Base-by-base conservation (phyloP, 2,888 invertebrate species). In the Monoplex corrugatus region DNA sequence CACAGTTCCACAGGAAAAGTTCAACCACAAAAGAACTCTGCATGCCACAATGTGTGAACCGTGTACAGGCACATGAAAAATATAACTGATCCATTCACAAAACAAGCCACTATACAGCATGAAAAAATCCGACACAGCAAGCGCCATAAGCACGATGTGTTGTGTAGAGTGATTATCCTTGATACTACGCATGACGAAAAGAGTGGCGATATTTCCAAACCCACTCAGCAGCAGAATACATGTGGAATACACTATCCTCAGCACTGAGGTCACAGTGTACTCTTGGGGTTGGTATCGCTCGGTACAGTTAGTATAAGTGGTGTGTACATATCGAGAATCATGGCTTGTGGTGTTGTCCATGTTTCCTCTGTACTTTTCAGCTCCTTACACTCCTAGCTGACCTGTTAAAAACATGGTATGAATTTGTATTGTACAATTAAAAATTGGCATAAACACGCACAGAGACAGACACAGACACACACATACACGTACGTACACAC, bases 171-270 rank as follows among this genome's bases (percentile, higher is more conserved):
- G 16, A 13, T 80, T 40, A 43, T 80, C 78, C 78, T 43, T 80
- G 78, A 80, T 80, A 1, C 78, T 19, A 23, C 43, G 2, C 78
- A 80, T 43, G 78, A 80, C 78, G 23, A 80, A 80, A 43, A 80
- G 40, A 43, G 78, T 80, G 78, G 78, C 78, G 43, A 80, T 80
- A 43, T 80, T 80, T 2, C 43, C 78, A 28, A 80, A 80, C 28
- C 78, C 78, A 28, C 78, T 43, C 43, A 80, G 43, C 43, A 80
- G 78, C 19, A 80, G 78, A 80, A 80, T 40, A 28, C 78, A 40
- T 3, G 78, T 40, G 5, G 78, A 23, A 40, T 43, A 80, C 43
- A 80, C 40, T 40, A 28, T 40, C 78, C 78, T 43, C 23, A 80
- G 2, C 13, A 80, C 1, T 28, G 43, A 6, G 2, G 78, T 28